Base-by-base conservation (phyloP, 2,797 vertebrate genomes). In the Manis javanica region DNA sequence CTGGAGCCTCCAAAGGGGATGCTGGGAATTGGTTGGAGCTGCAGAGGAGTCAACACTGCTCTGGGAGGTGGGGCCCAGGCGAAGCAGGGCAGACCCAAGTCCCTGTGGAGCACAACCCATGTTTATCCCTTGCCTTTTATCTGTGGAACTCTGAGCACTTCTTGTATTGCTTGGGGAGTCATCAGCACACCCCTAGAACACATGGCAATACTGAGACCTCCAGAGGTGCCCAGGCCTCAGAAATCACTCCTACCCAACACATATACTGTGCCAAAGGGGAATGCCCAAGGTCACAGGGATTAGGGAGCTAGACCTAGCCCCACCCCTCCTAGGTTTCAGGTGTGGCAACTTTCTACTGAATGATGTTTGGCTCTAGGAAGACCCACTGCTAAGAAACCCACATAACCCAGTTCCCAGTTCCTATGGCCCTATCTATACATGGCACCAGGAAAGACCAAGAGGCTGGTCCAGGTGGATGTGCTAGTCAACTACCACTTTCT, bases 41-140 rank as follows among this genome's bases (percentile, higher is more conserved):
- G 23, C 79, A 74, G 91, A 82, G 63, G 37, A 94, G 26, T 37
- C 89, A 83, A 93, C 75, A 63, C 57, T 86, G 55, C 81, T 72
- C 46, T 81, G 77, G 55, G n/a, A 72, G 37, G 42, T 77, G 46
- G 64, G 81, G 66, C 72, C 69, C 49, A 64, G 53, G 83, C 63
- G 74, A 68, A 92, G 57, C 31, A 92, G 64, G 68, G 26, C 18
- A 74, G 84, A 83, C 79, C 37, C 75, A 86, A 74, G 61, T 85
- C 78, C 71, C 93, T n/a, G n/a, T n/a, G 51, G 82, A 74, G 39
- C 7, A 23, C 29, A 87, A 59, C 94, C 96, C 90, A 16, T 85
- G 75, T 90, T 89, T 94, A 94, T 75, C 55, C 82, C 39, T 72
- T 55, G 78, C 55, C 75, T 96, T 97, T 92, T 91, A 92, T 97